phyloP scores from a whole-genome alignment of 2,797 vertebrate species.

The Austrolebias charrua region DNA sequence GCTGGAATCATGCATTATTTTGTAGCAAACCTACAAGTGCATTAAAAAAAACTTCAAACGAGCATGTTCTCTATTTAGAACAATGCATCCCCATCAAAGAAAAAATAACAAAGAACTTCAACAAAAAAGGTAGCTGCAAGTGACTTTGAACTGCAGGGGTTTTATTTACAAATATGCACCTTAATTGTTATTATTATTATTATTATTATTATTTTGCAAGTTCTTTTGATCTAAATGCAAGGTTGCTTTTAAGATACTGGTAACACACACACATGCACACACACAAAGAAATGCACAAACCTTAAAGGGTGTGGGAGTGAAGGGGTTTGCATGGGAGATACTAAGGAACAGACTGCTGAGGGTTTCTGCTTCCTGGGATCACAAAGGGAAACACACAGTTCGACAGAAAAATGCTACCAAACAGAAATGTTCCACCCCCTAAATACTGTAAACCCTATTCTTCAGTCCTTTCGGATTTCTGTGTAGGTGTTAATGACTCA shows the following conservation, averaged over 20 bases:
- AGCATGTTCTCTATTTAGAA: conserved; percentile 59
- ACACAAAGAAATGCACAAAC: conserved; percentile 77
- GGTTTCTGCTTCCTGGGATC: conserved; percentile 82
- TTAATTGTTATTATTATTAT: conserved; percentile 62
- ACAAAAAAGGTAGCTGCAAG: conserved; percentile 70
- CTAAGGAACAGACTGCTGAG: conserved; percentile 83
- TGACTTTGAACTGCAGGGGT: conserved; percentile 66
- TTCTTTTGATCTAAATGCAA: conserved; percentile 47
- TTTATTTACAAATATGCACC: conserved; percentile 59
- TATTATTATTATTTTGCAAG: conserved; percentile 50
- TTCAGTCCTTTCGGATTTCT: conserved; percentile 25
- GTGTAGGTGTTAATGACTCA: conserved; percentile 59
- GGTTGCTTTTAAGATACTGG: conserved; percentile 44
- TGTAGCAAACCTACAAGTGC: conserved; percentile 49
- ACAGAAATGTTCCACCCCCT: conserved; percentile 7
- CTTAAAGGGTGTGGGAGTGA: conserved; percentile 93
- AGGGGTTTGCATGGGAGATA: conserved; percentile 90
- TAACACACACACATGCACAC: conserved; percentile 14
- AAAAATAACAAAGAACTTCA: conserved; percentile 60
- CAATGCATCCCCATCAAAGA: conserved; percentile 67
- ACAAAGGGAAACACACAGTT: conserved; percentile 75
- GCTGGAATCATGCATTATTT: conserved; percentile 73
- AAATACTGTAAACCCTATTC: background rate
- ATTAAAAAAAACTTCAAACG: conserved; percentile 72
- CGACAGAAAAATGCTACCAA: conserved; percentile 41